phyloP scores from a whole-genome alignment of 2,113 vertebrate species.

The Agapornis roseicollis region DNA sequence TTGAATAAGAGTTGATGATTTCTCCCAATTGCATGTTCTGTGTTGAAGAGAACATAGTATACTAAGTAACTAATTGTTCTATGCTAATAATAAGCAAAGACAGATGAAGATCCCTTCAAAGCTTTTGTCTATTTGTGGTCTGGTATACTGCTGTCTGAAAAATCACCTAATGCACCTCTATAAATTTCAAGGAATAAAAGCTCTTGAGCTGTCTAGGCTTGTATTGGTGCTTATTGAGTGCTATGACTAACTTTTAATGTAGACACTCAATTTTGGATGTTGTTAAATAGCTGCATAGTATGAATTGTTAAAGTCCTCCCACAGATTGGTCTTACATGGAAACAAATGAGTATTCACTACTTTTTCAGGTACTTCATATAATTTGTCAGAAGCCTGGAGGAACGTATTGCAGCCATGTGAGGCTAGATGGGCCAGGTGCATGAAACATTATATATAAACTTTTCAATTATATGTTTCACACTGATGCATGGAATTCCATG shows the following conservation, averaged over 20 bases:
- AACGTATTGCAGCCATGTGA: neutral
- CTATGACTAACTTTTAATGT: neutral
- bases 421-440: neutral
- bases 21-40: neutral
- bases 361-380: neutral
- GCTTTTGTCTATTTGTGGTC: neutral
- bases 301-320: neutral
- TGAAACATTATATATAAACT: neutral
- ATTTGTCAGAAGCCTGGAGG: neutral
- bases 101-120: neutral
- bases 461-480: neutral
- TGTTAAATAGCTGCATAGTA: accelerated
- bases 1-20: neutral
- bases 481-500: neutral
- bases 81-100: accelerated
- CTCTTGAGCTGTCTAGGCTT: neutral
- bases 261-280: neutral
- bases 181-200: neutral
- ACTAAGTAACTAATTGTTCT: neutral
- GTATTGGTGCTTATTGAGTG: neutral
- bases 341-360: neutral
- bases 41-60: neutral
- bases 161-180: neutral
- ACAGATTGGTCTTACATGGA: neutral
- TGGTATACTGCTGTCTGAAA: neutral